Evolutionary conservation across 2,888 invertebrate species (phyloP).

Genomic region (Lasioglossum vierecki): DNA sequence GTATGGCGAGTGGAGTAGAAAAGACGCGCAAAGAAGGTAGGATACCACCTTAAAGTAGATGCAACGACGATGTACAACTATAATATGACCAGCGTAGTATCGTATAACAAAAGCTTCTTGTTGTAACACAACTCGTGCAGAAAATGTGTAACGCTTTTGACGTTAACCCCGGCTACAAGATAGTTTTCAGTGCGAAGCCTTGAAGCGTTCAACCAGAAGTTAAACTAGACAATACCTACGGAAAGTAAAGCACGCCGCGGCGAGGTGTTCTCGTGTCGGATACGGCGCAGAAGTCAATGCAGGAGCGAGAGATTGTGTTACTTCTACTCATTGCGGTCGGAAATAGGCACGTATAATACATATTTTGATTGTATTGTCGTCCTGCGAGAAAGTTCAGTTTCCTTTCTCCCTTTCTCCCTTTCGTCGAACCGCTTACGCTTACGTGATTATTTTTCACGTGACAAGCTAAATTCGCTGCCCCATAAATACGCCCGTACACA

Average conservation of each 20-base stretch:
- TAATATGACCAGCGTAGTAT: slow-evolving; percentile 36
- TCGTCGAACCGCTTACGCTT: slow-evolving; percentile 26
- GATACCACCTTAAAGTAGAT: slow-evolving; percentile 18
- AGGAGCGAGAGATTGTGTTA: slow-evolving; percentile 54
- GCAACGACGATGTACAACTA: slow-evolving; percentile 15
- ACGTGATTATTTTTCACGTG: slow-evolving; percentile 10
- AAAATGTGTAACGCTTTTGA: slow-evolving; percentile 43
- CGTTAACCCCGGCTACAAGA: slow-evolving; percentile 2
- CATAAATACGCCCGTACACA: background rate
- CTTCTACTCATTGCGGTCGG: slow-evolving; percentile 33
- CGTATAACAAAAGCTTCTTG: slow-evolving; percentile 51
- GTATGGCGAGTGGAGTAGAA: too few species aligned
- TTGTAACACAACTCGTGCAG: slow-evolving; percentile 52
- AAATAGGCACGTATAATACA: slow-evolving; percentile 52
- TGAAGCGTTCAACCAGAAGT: slow-evolving; percentile 29
- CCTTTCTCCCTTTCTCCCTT: slow-evolving; percentile 51
- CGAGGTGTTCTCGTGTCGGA: slow-evolving; percentile 1
- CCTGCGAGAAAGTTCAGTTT: slow-evolving; percentile 60
- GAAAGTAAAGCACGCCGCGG: slow-evolving; percentile 11
- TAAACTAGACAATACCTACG: slow-evolving; percentile 8
- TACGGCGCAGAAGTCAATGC: slow-evolving; percentile 33
- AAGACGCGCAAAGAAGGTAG: too few species aligned
- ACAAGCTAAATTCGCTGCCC: background rate
- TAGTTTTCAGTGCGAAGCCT: slow-evolving; percentile 22
- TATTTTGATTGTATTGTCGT: slow-evolving; percentile 59